Evolutionary conservation across 2,113 vertebrate species (phyloP).

Genomic region (Strix uralensis): DNA sequence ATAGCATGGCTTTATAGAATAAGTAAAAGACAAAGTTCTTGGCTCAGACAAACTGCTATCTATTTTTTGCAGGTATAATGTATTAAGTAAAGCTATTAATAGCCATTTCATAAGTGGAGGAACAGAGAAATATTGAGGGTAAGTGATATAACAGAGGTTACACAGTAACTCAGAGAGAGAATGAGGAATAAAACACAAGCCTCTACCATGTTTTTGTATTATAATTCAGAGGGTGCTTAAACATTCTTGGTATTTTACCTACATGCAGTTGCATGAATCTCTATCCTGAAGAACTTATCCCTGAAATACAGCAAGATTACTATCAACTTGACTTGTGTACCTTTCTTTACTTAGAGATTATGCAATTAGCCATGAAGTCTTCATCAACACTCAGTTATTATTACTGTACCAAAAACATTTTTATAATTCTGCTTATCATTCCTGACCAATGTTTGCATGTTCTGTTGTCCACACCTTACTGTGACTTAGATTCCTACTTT

Average conservation of each 20-base stretch:
- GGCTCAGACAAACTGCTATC: not conserved
- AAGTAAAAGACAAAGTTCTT: not conserved
- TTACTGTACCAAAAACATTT: not conserved
- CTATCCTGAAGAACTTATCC: not conserved
- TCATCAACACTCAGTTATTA: not conserved
- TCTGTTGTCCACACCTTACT: not conserved
- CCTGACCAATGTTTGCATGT: not conserved
- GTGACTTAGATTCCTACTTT: not conserved
- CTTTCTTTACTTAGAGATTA: not conserved
- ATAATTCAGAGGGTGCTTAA: not conserved
- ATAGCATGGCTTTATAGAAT: accelerated
- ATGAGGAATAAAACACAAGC: not conserved
- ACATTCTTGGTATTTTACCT: not conserved
- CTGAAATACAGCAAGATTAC: not conserved
- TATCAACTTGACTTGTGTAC: not conserved
- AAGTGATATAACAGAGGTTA: not conserved
- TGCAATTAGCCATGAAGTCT: not conserved
- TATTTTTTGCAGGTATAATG: not conserved
- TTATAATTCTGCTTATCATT: not conserved
- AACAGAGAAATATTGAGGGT: not conserved
- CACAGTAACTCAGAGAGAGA: not conserved
- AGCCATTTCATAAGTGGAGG: not conserved
- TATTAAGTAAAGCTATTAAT: not conserved
- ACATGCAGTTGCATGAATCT: not conserved
- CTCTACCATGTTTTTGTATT: not conserved